Conservation (phyloP, 2,113 vertebrate genomes). For the Trinectes maculatus region DNA sequence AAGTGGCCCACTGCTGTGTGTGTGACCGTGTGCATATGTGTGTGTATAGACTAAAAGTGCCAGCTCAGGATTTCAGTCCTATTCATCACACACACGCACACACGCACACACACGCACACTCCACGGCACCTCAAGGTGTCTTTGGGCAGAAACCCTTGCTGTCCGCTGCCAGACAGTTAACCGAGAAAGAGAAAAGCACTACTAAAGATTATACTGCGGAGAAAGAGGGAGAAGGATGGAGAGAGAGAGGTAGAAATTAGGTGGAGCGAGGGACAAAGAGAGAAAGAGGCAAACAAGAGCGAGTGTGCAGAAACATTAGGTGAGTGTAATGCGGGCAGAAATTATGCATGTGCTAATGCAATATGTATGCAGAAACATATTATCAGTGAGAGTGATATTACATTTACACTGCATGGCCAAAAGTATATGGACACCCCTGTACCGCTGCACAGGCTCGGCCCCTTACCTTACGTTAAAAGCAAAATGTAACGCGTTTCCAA, state of each 20-base stretch:
- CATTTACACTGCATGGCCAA: not conserved
- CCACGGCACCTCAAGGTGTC: slow-evolving; percentile 80
- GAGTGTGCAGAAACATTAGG: not conserved
- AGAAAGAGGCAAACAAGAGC: not conserved
- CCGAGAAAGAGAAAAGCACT: slow-evolving; percentile 62
- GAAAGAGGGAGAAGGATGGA: slow-evolving; percentile 11
- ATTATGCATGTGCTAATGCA: slow-evolving; percentile 23
- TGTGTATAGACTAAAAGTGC: slow-evolving; percentile 54
- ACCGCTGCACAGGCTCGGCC: not conserved
- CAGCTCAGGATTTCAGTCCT: slow-evolving; percentile 64
- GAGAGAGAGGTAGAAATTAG: slow-evolving; percentile 8
- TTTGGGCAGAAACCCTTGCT: slow-evolving; percentile 70
- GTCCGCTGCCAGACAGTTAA: slow-evolving; percentile 69
- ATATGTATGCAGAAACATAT: slow-evolving; percentile 11
- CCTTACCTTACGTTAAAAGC: not conserved
- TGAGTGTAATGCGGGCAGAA: slow-evolving; percentile 1
- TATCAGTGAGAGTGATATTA: not conserved
- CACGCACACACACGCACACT: slow-evolving; percentile 38
- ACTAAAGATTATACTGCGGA: slow-evolving; percentile 69
- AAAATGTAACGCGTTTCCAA: too few species aligned
- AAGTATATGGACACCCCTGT: not conserved
- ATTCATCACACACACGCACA: slow-evolving; percentile 61
- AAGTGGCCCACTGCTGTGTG: slow-evolving; percentile 41
- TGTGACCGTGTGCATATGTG: slow-evolving; percentile 49
- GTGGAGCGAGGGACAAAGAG: slow-evolving; percentile 25